These are phyloP conservation scores for Hipparchia sbordonii DNA, from an alignment of 2,888 invertebrate genomes.

Conservation along the genomic window DNA sequence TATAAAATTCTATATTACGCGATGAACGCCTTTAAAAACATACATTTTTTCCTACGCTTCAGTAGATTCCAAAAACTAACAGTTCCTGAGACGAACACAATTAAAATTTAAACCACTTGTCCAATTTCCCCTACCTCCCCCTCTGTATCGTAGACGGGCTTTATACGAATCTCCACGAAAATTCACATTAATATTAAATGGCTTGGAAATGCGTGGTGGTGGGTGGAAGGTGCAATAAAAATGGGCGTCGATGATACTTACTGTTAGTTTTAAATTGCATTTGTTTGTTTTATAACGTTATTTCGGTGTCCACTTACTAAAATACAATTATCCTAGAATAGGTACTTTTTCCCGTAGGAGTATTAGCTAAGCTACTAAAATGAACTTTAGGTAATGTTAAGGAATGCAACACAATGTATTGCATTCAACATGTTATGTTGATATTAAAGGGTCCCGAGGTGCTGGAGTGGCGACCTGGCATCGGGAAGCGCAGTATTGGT, in stretches of 20 bases:
- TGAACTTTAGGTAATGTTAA: no score
- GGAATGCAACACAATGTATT: no score
- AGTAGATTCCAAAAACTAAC: slow-evolving; percentile 50
- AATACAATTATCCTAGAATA: neutral
- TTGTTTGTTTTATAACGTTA: slow-evolving; percentile 24
- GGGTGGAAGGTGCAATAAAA: slow-evolving; percentile 60
- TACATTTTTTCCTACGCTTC: no score
- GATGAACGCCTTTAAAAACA: no score
- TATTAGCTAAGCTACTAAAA: no score
- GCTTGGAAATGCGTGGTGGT: slow-evolving; percentile 80
- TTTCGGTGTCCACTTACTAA: slow-evolving; percentile 2
- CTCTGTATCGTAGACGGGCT: slow-evolving; percentile 77
- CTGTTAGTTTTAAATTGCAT: slow-evolving; percentile 24
- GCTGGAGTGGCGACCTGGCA: no score
- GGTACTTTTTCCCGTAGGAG: no score
- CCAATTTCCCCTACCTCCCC: slow-evolving; percentile 68
- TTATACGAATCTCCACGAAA: slow-evolving; percentile 82
- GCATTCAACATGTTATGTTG: no score
- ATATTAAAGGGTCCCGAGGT: no score
- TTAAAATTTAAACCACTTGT: slow-evolving; percentile 76
- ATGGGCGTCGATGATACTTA: slow-evolving; percentile 51
- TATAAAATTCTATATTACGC: no score
- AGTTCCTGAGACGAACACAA: slow-evolving; percentile 53
- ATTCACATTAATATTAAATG: slow-evolving; percentile 85
- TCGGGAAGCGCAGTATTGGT: no score